Conservation (phyloP, 2,888 invertebrate genomes). For the Dasysyrphus albostriatus region DNA sequence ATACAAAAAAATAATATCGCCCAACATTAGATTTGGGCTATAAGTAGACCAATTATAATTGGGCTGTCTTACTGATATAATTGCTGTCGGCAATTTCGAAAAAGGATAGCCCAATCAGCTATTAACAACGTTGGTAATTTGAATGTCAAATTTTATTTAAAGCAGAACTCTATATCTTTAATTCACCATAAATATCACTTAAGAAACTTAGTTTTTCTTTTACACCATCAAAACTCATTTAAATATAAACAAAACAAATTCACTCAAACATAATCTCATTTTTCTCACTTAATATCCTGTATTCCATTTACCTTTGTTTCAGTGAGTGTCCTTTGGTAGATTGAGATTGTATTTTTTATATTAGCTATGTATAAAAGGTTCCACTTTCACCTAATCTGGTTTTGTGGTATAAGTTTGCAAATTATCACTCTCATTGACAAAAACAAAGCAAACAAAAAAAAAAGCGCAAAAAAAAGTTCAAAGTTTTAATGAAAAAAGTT, state of each 20-base stretch:
- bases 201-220: not conserved
- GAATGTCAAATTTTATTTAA: not conserved
- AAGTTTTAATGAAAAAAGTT: conserved; percentile 72
- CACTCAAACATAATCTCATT: conserved; percentile 37
- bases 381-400: conserved; percentile 9
- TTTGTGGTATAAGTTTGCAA: conserved; percentile 46
- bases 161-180: not conserved
- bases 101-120: no score
- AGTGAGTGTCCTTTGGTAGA: conserved; percentile 5
- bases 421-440: conserved; percentile 60
- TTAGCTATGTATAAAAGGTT: not conserved
- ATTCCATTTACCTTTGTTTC: conserved; percentile 24
- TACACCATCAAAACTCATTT: conserved; percentile 6
- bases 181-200: conserved; percentile 37
- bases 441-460: not conserved
- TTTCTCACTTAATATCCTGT: conserved; percentile 33
- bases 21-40: no score
- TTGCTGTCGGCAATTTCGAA: no score
- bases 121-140: not conserved
- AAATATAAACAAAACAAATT: conserved; percentile 38
- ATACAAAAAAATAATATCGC: no score
- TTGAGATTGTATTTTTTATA: no score
- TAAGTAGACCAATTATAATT: no score
- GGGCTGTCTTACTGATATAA: no score
- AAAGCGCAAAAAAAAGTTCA: not conserved